Percentiles rank a stretch among this genome's conserved stretches.
Evolutionary conservation across 2,888 invertebrate genomes (phyloP).

Genomic region (Eremobia ochroleuca): DNA sequence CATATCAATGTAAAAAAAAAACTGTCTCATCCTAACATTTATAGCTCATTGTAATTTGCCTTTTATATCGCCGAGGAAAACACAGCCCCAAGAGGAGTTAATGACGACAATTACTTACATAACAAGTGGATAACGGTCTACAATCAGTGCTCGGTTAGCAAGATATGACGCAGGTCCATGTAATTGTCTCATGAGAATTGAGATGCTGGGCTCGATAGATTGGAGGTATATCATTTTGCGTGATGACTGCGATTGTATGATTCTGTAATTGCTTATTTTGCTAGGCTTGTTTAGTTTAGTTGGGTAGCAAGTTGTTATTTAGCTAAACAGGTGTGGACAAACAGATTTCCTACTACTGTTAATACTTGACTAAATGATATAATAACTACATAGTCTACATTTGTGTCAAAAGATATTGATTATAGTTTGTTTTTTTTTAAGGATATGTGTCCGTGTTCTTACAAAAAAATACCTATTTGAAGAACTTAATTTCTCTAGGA

Average conservation of each 20-base stretch:
- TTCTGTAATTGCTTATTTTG: neutral
- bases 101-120: conserved; percentile 73
- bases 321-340: neutral
- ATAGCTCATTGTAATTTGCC: conserved; percentile 62
- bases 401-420: neutral
- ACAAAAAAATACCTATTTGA: neutral
- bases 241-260: conserved; percentile 1
- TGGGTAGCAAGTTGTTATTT: neutral
- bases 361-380: neutral
- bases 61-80: conserved; percentile 79
- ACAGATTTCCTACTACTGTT: neutral
- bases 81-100: conserved; percentile 73
- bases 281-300: neutral
- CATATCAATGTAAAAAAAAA: neutral
- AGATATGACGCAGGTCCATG: conserved; percentile 35
- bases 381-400: neutral
- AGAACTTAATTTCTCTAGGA: neutral
- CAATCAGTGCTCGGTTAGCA: conserved; percentile 29
- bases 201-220: conserved; percentile 1
- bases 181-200: conserved; percentile 32
- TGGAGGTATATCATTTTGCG: neutral
- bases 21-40: conserved; percentile 66
- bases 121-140: conserved; percentile 62
- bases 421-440: neutral
- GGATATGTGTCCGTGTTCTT: neutral